A percentile compares a stretch with the other conserved stretches of the same genome.
Evolutionary conservation across 92 coral and sea anemone species (phyloP).

Genomic region (Phenganax subtilis): DNA sequence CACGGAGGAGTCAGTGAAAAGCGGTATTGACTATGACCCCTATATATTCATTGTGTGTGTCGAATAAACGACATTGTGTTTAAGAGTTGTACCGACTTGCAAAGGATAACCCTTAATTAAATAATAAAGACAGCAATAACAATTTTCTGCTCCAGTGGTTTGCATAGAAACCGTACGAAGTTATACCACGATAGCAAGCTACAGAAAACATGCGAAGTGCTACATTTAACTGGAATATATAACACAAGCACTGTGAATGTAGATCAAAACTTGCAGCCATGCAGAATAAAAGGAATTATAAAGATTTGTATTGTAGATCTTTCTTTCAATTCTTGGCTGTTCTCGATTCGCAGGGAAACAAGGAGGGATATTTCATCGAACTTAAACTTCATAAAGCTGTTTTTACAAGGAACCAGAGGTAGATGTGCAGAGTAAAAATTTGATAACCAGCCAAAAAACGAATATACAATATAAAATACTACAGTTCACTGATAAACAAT

Average conservation of each 20-base stretch:
- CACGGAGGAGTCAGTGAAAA: not conserved
- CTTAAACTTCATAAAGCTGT: no score
- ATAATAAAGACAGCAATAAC: slow-evolving; percentile 39
- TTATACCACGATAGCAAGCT: not conserved
- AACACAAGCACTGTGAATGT: not conserved
- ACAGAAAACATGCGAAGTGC: not conserved
- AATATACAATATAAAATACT: no score
- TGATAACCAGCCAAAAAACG: no score
- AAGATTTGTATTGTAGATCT: not conserved
- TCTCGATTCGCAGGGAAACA: no score
- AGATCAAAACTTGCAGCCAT: not conserved
- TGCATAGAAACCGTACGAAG: not conserved
- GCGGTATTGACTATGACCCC: slow-evolving; percentile 32
- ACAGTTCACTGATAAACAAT: no score
- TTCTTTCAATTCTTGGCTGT: not conserved
- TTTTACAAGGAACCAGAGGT: no score
- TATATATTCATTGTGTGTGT: not conserved
- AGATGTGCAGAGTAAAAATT: no score
- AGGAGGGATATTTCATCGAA: no score
- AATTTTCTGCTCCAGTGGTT: slow-evolving; percentile 36
- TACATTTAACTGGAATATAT: not conserved
- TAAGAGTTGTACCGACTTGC: slow-evolving; percentile 11
- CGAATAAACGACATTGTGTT: slow-evolving; percentile 36
- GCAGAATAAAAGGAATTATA: not conserved
- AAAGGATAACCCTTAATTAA: slow-evolving; percentile 25